phyloP scores from a whole-genome alignment of 2,113 vertebrate species.

The Xyliphius kryptos region DNA sequence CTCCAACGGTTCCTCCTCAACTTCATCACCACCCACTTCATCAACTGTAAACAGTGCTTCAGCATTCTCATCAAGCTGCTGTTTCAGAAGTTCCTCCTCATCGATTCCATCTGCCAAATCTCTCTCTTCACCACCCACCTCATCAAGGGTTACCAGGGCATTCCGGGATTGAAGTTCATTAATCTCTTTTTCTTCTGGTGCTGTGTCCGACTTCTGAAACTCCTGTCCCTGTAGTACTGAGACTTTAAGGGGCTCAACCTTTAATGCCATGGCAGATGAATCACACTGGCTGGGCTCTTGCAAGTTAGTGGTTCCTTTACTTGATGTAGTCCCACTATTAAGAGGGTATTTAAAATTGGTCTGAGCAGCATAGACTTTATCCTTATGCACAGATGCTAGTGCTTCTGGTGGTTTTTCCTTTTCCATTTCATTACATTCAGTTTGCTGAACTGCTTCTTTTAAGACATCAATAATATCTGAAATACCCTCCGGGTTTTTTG shows the following conservation, averaged over 20 bases:
- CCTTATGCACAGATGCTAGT: no score
- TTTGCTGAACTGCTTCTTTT: not conserved
- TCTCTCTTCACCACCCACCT: constrained; percentile 80
- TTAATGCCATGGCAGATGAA: no score
- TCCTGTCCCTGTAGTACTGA: not conserved
- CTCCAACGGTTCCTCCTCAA: not conserved
- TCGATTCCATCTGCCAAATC: constrained; percentile 67
- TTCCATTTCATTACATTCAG: not conserved
- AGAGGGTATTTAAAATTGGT: no score
- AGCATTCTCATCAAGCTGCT: constrained; percentile 34
- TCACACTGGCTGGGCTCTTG: no score
- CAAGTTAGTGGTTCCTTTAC: no score
- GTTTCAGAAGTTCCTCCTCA: constrained; percentile 55
- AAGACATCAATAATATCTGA: not conserved
- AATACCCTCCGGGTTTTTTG: constrained; percentile 22
- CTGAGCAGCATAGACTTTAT: no score
- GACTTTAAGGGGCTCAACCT: no score
- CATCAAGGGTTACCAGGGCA: constrained; percentile 72
- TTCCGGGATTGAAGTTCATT: constrained; percentile 9
- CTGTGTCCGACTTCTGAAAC: not conserved
- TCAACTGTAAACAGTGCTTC: constrained; percentile 56
- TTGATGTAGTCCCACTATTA: no score
- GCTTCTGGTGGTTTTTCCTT: no score
- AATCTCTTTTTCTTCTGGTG: not conserved
- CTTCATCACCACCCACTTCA: constrained; percentile 52